Evolutionary conservation across 2,888 invertebrate genomes (phyloP).

Genomic region (Drosophila ezoana): DNA sequence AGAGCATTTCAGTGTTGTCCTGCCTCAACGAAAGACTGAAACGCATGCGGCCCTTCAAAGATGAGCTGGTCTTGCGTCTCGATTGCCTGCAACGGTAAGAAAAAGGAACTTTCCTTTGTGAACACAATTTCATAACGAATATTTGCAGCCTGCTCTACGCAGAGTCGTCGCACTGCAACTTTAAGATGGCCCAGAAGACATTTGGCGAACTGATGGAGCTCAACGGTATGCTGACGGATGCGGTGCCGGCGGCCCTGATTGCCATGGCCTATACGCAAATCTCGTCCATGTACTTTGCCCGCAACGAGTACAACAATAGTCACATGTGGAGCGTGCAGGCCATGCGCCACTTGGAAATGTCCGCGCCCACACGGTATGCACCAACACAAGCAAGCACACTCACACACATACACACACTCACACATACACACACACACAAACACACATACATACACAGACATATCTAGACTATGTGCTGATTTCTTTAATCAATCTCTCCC

Average conservation of each 20-base stretch:
- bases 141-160: slow-evolving; percentile 91
- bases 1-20: slow-evolving; percentile 90
- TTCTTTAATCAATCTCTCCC: slow-evolving; percentile 1
- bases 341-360: slow-evolving; percentile 88
- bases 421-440: not conserved
- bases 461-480: not conserved
- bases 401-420: not conserved
- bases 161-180: slow-evolving; percentile 92
- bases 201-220: slow-evolving; percentile 87
- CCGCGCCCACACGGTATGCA: slow-evolving; percentile 87
- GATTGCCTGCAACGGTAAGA: slow-evolving; percentile 94
- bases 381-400: not conserved
- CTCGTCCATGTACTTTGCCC: slow-evolving; percentile 92
- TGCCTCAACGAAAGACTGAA: slow-evolving; percentile 89
- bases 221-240: slow-evolving; percentile 85
- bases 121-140: not conserved
- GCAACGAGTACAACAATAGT: slow-evolving; percentile 93
- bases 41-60: slow-evolving; percentile 86
- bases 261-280: slow-evolving; percentile 93
- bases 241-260: slow-evolving; percentile 85
- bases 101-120: not conserved
- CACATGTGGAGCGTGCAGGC: slow-evolving; percentile 92
- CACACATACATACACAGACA: not conserved
- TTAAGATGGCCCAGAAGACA: slow-evolving; percentile 91
- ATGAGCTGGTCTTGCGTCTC: slow-evolving; percentile 89